Base-by-base conservation (phyloP, 2,888 invertebrate genomes). In the Pterostichus niger region DNA sequence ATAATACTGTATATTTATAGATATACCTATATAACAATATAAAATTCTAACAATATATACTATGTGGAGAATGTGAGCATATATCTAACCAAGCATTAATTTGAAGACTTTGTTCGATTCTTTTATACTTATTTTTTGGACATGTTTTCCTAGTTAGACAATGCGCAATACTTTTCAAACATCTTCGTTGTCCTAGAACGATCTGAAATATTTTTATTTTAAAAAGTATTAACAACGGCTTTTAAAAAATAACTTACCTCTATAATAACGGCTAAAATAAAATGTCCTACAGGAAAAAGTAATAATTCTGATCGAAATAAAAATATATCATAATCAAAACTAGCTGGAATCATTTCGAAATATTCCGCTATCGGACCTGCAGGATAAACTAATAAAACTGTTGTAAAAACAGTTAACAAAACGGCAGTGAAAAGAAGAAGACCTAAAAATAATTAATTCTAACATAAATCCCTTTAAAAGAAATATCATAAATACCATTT, bases 361-460 rank as follows among this genome's bases (percentile, higher is more conserved):
- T 91, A 89, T 0, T 91, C 88, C 0, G 92, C 91, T 33, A 94
- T 86, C 86, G 89, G 88, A 11, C 88, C 85, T 88, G 92, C 90
- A 7, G 94, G 94, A 85, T 91, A 91, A 73, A 95, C 87, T 81
- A 93, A 89, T 11, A 95, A 87, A 84, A 93, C 88, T 0, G 92
- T 89, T 80, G 93, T 93, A 83, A 93, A 91, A 2, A 89, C 89
- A 0, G 92, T 90, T 86, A 95, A 91, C 0, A 91, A 87, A 6
- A 93, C 84, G 9, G 94, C 87, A 10, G 93, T 91, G 7, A 91
- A 84, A 83, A 95, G 90, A 89, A 95, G 93, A 86, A 91, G 91
- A 86, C 91, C 94, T 94, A 89, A 49, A 90, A 88, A 84, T 83
- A 59, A 46, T 1, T 46, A 85, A 82, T 11, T 17, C 31, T 13